Evolutionary conservation across 2,797 vertebrate genomes (phyloP), one percentile per base, ranked within the genome.

Genomic region (Muraenolepis orangiensis): DNA sequence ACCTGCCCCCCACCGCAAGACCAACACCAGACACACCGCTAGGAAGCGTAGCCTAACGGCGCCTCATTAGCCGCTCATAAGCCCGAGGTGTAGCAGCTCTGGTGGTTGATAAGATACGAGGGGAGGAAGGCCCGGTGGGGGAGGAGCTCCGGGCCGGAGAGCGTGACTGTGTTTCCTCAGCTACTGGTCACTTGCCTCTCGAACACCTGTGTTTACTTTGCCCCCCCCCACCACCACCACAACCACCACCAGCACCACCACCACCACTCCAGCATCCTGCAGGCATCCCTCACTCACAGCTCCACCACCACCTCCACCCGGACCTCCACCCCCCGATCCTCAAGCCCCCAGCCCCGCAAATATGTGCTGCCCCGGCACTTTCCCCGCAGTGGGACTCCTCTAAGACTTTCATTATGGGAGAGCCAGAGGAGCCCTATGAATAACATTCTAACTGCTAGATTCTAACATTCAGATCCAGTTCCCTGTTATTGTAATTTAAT

Each of bases 151-250:
- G 3, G 32, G 30, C 69, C 31, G 23, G 31, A 34, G 75, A 72
- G 79, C 76, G 72, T 88, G 87, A 87, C 80, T 88, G 90, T 92
- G 86, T 90, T 91, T 84, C 92, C 88, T 81, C 80, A 86, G 93
- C 89, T 90, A 92, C 87, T 86, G 78, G 81, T 86, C 72, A 67
- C 80, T 82, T 85, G 88, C 90, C 91, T 89, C 91, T 91, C 89
- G 87, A 90, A 84, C 93, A 95, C 92, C 95, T 95, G 93, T 94
- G 94, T 96, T 96, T 95, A 95, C 93, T 89, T 88, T 94, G 92
- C 91, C 90, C 91, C 82, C 85, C 80, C 1, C 87, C 87, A 90
- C 86, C 38, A 7, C 11, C 6, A 2, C n/a, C 42, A n/a, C 57
- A 10, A 92, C 92, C 92, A 86, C 82, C 92, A n/a, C 90, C 92